Evolutionary conservation across 2,113 vertebrate species (phyloP), one percentile per base, ranked within the genome.

Genomic region (Brachyistius frenatus): DNA sequence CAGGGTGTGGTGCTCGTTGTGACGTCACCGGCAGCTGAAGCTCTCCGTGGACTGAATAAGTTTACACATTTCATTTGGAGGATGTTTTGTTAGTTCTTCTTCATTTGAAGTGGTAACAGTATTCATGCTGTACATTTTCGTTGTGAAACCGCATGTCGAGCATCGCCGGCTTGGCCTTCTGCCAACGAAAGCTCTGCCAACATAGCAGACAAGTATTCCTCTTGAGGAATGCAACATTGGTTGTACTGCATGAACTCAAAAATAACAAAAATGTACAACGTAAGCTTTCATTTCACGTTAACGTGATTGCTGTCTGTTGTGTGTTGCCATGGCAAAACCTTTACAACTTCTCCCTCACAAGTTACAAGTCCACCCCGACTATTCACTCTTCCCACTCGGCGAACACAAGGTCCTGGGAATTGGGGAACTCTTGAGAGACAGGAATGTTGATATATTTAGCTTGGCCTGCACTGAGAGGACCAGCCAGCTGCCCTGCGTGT

Each of bases 391-490:
- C 50, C 55, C 76, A 64, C 61, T 31, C 30, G 7, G 67, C 52
- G 71, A 85, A 80, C 78, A 83, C 70, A 84, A 86, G 92, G 89
- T 92, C 93, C 86, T 94, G 93, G 91, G 92, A 93, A 92, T 83
- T 70, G 54, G 71, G 80, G 76, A 82, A 84, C 86, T 88, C 78
- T 23, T 46, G 52, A 50, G 81, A 83, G 76, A 81, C 78, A 88
- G 89, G 89, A 92, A 90, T 83, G 88, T 76, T 53, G 81, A 92
- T 90, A 85, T 88, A 86, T 90, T 91, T 90, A 91, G 83, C 77
- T 81, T 86, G 79, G 86, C 76, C 46, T 23, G 71, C 60, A 52
- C 70, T n/a, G 46, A 68, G 63, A 71, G 57, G 66, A 75, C 23
- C 33, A 41, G 78, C 86, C 75, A 83, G 88, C 81, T 83, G 70